These are phyloP conservation scores for Sandelia bainsii DNA, from an alignment of 2,797 vertebrate species.

Conservation along the genomic window DNA sequence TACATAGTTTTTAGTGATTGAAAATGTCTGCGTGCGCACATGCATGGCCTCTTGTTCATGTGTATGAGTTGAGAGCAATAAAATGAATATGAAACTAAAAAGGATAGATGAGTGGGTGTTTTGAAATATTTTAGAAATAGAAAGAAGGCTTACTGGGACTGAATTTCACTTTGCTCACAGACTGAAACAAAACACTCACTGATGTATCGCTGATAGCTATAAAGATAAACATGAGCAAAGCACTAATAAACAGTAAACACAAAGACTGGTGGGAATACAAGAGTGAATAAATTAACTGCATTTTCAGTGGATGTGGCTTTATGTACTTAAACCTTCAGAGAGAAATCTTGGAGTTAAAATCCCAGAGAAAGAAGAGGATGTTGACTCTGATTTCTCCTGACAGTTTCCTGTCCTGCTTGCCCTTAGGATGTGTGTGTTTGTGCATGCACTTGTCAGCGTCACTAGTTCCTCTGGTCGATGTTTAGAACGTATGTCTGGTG, in stretches of 20 bases:
- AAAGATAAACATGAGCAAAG: conserved; percentile 55
- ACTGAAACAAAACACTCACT: conserved; percentile 61
- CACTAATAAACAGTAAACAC: conserved; percentile 66
- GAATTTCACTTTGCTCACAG: conserved; percentile 54
- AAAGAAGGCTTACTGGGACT: conserved; percentile 34
- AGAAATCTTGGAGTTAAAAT: conserved; percentile 47
- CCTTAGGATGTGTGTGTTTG: conserved; percentile 43
- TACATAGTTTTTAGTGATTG: neutral
- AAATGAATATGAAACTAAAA: conserved; percentile 30
- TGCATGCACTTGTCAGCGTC: conserved; percentile 29
- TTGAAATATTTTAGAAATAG: conserved; percentile 38
- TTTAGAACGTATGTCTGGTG: conserved; percentile 74
- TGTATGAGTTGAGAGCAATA: conserved; percentile 3
- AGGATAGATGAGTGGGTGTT: conserved; percentile 46
- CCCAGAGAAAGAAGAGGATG: conserved; percentile 57
- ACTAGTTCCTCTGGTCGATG: conserved; percentile 56
- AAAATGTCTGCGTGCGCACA: neutral
- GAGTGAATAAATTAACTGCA: conserved; percentile 50
- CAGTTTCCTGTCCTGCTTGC: conserved; percentile 66
- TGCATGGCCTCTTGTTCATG: neutral
- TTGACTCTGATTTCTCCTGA: conserved; percentile 77
- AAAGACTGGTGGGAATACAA: conserved; percentile 60
- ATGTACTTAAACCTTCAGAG: conserved; percentile 56
- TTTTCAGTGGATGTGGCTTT: conserved; percentile 39
- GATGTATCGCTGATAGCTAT: conserved; percentile 58